Conservation (phyloP, 2,113 vertebrate species). For the Nycticebus coucang region DNA sequence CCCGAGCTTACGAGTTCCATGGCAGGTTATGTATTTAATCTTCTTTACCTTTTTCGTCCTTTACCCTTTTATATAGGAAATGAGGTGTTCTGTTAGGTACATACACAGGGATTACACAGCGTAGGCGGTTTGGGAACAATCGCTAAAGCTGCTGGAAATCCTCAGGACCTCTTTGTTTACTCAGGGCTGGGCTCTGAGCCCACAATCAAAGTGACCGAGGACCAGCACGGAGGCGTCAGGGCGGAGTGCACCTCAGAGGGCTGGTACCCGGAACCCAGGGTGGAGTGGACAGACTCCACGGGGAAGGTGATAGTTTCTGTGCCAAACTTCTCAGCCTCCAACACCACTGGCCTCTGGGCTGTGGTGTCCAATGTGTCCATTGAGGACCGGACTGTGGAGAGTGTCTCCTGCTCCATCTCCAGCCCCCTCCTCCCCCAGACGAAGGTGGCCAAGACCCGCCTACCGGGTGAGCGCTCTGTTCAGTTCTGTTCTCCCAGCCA, state of each 20-base stretch:
- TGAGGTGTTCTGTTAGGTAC: not conserved
- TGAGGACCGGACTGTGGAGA: no score
- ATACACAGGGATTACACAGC: not conserved
- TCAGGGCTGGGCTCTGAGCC: slow-evolving; percentile 21
- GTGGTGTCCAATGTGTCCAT: not conserved
- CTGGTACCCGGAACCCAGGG: slow-evolving; percentile 7
- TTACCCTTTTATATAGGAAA: not conserved
- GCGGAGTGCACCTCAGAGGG: not conserved
- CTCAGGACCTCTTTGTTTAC: not conserved
- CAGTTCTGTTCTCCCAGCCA: not conserved
- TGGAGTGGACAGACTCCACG: slow-evolving; percentile 25
- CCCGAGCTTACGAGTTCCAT: no score
- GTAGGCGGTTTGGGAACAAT: not conserved
- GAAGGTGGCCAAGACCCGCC: not conserved
- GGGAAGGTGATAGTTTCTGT: not conserved
- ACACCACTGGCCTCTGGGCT: no score
- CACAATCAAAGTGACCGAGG: not conserved
- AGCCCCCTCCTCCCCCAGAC: not conserved
- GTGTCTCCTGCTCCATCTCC: slow-evolving; percentile 10
- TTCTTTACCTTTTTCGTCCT: not conserved
- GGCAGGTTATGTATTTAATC: not conserved
- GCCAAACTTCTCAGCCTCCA: no score
- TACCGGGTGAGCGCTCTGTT: not conserved
- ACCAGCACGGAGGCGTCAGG: fast-evolving
- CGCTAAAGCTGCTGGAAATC: not conserved